Evolutionary conservation across 2,888 invertebrate genomes (phyloP), one percentile per base, ranked within the genome.

Genomic region (Byasa hedistus): DNA sequence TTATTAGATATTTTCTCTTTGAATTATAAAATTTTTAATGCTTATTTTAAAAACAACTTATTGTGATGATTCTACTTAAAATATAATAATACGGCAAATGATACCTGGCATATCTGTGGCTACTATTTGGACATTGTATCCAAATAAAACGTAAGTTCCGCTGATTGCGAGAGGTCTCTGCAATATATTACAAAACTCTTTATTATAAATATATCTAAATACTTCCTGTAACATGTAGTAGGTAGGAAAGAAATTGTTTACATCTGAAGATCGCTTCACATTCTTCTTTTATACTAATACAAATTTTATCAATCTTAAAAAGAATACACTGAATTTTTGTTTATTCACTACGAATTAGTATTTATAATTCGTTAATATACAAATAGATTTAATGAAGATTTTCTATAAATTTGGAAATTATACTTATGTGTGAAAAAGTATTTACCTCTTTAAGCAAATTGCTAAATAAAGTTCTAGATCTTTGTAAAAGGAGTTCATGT

Each of bases 21-120:
- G 10, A 39, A 39, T 39, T 12, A 39, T 39, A 15, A 15, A 12
- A 39, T 15, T 39, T 39, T 12, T 39, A 2, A 39, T 72, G 64
- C 17, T n/a, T 57, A n/a, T 3, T 51, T 39, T 15, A 15, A 39
- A 15, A 39, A 39, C 15, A 39, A 39, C 15, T 39, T 39, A 15
- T 39, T 39, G 12, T 39, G 15, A 15, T 15, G 12, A 39, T 39
- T 15, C 3, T 15, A 39, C 5, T 19, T 5, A n/a, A n/a, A 44
- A 48, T 57, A 57, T 57, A 21, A 32, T 32, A 19, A 51, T 51
- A 51, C 7, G n/a, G 21, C 17, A 51, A 1, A 3, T 54, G 21
- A 17, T 76, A 85, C 88, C 86, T 76, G 83, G 85, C 82, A 91
- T 87, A 75, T 91, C 90, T 36, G 91, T 86, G 54, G 92, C 91